Evolutionary conservation across 2,797 vertebrate genomes (phyloP).

Genomic region (Coranthus polyacanthus): DNA sequence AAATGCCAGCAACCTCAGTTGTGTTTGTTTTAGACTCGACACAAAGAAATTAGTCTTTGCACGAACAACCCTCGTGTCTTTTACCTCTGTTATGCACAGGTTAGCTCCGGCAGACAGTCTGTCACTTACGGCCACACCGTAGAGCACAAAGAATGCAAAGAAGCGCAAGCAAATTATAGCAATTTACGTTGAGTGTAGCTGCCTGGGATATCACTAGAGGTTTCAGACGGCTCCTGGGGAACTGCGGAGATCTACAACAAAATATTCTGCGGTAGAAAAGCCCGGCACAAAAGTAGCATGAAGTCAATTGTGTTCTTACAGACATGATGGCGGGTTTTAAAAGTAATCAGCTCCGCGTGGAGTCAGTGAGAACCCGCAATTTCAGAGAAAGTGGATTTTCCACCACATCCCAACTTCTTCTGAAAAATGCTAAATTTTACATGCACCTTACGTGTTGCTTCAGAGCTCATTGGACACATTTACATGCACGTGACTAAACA

Average conservation of each 20-base stretch:
- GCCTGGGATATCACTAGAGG: not conserved
- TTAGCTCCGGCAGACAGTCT: not conserved
- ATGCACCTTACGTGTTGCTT: too few species aligned
- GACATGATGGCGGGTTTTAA: not conserved
- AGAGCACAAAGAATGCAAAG: not conserved
- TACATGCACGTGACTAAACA: too few species aligned
- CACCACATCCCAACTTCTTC: too few species aligned
- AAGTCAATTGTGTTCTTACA: not conserved
- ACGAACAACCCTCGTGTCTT: slow-evolving; percentile 1
- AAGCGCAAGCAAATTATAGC: not conserved
- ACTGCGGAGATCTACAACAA: not conserved
- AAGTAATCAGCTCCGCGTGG: too few species aligned
- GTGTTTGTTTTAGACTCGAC: not conserved
- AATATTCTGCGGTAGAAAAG: too few species aligned
- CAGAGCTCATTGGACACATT: too few species aligned
- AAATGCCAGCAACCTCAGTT: slow-evolving; percentile 5
- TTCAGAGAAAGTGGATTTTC: too few species aligned
- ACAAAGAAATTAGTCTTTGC: slow-evolving; percentile 1
- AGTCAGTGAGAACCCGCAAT: too few species aligned
- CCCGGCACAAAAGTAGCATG: too few species aligned
- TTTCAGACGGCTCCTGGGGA: not conserved
- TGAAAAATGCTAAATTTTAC: too few species aligned
- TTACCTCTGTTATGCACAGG: not conserved
- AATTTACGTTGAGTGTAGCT: not conserved
- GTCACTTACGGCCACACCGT: not conserved